Evolutionary conservation across 2,113 vertebrate species (phyloP).

Genomic region (Macroglossus sobrinus): DNA sequence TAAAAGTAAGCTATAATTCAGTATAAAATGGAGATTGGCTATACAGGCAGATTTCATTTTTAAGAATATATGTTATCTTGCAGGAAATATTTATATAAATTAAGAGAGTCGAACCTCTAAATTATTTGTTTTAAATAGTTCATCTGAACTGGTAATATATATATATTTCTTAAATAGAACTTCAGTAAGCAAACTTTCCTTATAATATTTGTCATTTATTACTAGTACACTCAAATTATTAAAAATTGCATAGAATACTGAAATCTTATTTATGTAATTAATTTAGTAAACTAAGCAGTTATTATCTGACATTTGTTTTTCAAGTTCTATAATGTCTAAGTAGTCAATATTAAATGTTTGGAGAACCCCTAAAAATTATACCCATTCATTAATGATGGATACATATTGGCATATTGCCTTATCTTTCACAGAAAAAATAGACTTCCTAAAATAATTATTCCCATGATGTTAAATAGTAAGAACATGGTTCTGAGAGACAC

Average conservation of each 20-base stretch:
- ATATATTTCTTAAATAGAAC: constrained; percentile 54
- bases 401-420: background rate
- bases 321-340: background rate
- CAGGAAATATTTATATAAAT: constrained; percentile 73
- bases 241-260: background rate
- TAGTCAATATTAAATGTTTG: background rate
- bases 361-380: background rate
- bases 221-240: background rate
- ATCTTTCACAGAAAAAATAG: background rate
- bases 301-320: constrained; percentile 11
- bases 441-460: background rate
- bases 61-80: constrained; percentile 69
- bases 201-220: constrained; percentile 49
- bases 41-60: constrained; percentile 80
- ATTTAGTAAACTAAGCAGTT: constrained; percentile 50
- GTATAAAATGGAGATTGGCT: constrained; percentile 64
- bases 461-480: background rate
- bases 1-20: constrained; percentile 82
- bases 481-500: background rate
- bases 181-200: constrained; percentile 61
- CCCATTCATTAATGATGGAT: background rate
- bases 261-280: background rate
- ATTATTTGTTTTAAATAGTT: constrained; percentile 74
- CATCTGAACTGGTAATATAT: constrained; percentile 21
- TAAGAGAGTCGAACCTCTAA: constrained; percentile 56